Base-by-base conservation (phyloP, 2,888 invertebrate species). In the Aspidiotus destructor region DNA sequence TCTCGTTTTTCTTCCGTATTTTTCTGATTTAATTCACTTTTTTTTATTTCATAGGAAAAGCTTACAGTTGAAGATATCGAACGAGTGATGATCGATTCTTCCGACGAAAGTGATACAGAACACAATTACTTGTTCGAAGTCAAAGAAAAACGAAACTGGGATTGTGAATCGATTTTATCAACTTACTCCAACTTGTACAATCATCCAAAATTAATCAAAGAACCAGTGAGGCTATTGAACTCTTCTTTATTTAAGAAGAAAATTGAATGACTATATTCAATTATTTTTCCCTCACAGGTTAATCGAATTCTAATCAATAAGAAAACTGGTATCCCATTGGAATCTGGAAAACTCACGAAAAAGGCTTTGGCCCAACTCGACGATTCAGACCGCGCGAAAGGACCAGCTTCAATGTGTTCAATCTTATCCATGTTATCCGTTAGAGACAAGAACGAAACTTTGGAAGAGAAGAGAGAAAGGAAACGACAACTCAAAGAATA, bases 101-200 rank as follows among this genome's bases (percentile, higher is more conserved):
- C 63, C 8, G 64, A 65, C 16, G 71, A 70, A 60, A 64, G 65
- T 54, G 77, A 78, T 40, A 78, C 80, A 9, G 79, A 81, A 52
- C 84, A 85, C 3, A 81, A 83, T 11, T 77, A 85, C 52, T 81
- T 81, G 44, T 78, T 84, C 41, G 72, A 13, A 77, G 76, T 73
- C 76, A 75, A 15, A 78, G 72, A 72, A 52, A 72, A 73, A 64
- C 74, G 75, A 69, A 71, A 74, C 74, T 73, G 75, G 89, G 95
- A 96, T 79, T 95, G 95, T 75, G 89, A 95, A 80, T 90, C 90
- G 69, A 88, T 95, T 73, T 79, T 95, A 7, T 89, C 90, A 17
- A 94, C 92, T 0, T 92, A 92, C 77, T 94, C 94, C 8, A 96
- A 88, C 76, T 81, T 89, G 65, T 93, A 92, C 77, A 96, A 97